Conservation (phyloP, 2,113 vertebrate genomes). For the Stictonetta naevosa region DNA sequence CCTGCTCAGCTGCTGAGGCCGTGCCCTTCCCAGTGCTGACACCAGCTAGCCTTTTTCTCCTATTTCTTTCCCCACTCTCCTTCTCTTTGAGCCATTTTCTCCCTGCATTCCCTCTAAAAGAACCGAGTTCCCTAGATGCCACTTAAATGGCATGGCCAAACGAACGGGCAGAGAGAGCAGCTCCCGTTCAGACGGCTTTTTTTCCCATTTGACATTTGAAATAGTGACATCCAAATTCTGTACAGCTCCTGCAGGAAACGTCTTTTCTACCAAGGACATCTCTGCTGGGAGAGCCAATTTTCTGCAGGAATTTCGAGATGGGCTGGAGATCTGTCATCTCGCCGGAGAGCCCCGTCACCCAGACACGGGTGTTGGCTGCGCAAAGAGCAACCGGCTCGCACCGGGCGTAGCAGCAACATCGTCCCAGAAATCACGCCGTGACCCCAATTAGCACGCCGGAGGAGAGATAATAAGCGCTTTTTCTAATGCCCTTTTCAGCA, state of each 20-base stretch:
- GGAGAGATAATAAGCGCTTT: neutral
- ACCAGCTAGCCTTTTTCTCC: neutral
- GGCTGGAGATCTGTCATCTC: neutral
- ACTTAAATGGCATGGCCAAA: neutral
- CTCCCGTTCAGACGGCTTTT: neutral
- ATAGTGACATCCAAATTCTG: neutral
- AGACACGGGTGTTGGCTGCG: accelerated
- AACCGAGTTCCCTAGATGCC: neutral
- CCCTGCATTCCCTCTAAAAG: accelerated
- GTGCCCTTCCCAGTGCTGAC: neutral
- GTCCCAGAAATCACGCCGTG: neutral
- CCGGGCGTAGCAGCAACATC: accelerated
- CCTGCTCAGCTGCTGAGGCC: too few relatives aligned
- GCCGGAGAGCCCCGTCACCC: accelerated
- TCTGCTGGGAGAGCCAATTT: neutral
- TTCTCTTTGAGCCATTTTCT: neutral
- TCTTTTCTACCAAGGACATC: neutral
- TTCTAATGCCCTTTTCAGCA: neutral
- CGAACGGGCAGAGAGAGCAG: accelerated
- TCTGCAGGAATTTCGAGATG: neutral
- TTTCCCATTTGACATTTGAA: neutral
- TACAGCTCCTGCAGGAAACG: accelerated
- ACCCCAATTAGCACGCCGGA: neutral
- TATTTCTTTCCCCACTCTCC: neutral
- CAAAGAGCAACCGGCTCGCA: accelerated